Conservation (phyloP, 2,888 invertebrate genomes). For the Chymomyza fuscimana region DNA sequence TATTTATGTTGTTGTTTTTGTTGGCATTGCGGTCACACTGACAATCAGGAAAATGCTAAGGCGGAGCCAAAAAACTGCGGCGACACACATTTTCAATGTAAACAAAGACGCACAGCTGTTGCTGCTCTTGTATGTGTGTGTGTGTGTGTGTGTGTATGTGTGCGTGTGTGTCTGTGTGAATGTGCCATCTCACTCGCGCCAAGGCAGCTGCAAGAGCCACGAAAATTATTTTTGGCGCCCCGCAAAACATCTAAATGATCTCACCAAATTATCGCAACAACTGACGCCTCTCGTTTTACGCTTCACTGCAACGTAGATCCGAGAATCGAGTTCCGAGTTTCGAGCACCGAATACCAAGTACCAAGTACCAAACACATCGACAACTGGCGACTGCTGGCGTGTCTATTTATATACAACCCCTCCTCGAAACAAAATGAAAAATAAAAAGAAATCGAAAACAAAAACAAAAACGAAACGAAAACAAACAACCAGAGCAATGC, state of each 20-base stretch:
- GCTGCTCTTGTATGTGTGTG: background rate
- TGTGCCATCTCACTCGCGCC: conserved; percentile 1
- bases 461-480: background rate
- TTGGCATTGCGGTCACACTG: background rate
- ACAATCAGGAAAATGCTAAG: background rate
- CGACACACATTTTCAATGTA: conserved; percentile 20
- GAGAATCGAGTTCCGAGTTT: background rate
- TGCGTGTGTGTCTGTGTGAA: background rate
- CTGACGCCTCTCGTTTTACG: conserved; percentile 32
- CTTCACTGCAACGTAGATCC: conserved; percentile 35
- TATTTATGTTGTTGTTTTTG: background rate
- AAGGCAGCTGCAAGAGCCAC: background rate
- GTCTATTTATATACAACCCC: conserved; percentile 67
- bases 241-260: background rate
- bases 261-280: background rate
- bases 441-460: background rate
- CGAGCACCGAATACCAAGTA: background rate
- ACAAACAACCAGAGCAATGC: background rate
- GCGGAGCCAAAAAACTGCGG: conserved; percentile 7
- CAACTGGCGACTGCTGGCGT: no score
- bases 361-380: no score
- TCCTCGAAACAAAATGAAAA: background rate
- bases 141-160: background rate
- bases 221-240: background rate
- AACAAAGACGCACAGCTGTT: conserved; percentile 6